phyloP scores from a whole-genome alignment of 2,888 invertebrate genomes.

The Agrochola lychnidis region DNA sequence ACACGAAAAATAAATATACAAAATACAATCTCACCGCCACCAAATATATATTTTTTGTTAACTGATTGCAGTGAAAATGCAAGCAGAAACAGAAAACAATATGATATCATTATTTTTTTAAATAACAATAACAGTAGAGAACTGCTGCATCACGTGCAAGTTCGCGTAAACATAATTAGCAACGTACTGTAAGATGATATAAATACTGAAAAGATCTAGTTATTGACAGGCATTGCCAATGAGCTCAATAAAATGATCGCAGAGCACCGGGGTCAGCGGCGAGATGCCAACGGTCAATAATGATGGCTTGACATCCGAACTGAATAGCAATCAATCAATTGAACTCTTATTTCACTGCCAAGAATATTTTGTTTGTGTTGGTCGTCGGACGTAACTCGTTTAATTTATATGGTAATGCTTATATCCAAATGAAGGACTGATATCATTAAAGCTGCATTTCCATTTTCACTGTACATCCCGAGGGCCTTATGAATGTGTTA shows the following conservation, averaged over 20 bases:
- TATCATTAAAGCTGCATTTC: slow-evolving; percentile 23
- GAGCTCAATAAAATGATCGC: slow-evolving; percentile 82
- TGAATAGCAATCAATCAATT: slow-evolving; percentile 85
- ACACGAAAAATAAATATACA: slow-evolving; percentile 21
- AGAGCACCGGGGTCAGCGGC: slow-evolving; percentile 81
- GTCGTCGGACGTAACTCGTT: slow-evolving; percentile 50
- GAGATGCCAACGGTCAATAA: slow-evolving; percentile 85
- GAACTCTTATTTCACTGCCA: slow-evolving; percentile 73
- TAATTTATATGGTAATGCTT: slow-evolving; percentile 49
- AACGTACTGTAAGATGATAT: slow-evolving; percentile 41
- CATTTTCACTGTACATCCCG: slow-evolving; percentile 12
- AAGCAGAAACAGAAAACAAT: not conserved
- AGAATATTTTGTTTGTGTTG: slow-evolving; percentile 68
- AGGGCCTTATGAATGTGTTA: not conserved
- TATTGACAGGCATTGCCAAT: slow-evolving; percentile 76
- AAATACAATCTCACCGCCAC: slow-evolving; percentile 17
- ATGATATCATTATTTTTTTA: not conserved
- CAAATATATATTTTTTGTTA: not conserved
- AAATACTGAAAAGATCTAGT: slow-evolving; percentile 55
- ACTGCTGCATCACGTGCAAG: slow-evolving; percentile 17
- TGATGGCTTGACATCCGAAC: slow-evolving; percentile 83
- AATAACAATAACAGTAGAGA: not conserved
- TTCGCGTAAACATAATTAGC: slow-evolving; percentile 37
- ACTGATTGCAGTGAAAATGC: slow-evolving; percentile 10
- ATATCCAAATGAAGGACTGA: slow-evolving; percentile 40